Percentiles rank a stretch among this genome's conserved stretches.
These are phyloP conservation scores for Coelogynopora nodosa DNA, from an alignment of 2,888 invertebrate genomes.

Conservation along the genomic window DNA sequence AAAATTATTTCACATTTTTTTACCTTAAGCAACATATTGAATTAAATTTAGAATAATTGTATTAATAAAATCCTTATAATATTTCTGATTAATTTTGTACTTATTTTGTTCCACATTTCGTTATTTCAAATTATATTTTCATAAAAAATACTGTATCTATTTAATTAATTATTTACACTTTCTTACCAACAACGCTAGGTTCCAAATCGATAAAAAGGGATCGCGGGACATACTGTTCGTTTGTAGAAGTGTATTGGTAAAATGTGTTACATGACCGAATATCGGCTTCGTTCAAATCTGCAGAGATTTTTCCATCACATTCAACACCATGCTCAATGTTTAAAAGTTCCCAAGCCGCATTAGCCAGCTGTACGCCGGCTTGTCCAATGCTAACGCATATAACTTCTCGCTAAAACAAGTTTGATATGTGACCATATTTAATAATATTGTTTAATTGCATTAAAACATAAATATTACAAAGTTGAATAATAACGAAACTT, in stretches of 20 bases:
- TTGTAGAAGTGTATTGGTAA: not conserved
- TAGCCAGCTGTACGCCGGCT: not conserved
- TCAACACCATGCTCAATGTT: not conserved
- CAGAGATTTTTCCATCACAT: not conserved
- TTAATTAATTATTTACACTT: too few species aligned
- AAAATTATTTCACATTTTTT: too few species aligned
- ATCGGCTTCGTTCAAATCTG: not conserved
- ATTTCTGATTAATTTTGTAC: too few species aligned
- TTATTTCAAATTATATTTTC: too few species aligned
- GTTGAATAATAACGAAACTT: too few species aligned
- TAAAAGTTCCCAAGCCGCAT: not conserved
- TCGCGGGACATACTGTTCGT: slow-evolving; percentile 35
- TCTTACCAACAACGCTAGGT: slow-evolving; percentile 58
- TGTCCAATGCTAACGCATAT: not conserved
- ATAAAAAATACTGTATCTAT: too few species aligned
- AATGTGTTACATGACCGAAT: not conserved
- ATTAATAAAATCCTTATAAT: too few species aligned
- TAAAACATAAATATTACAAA: too few species aligned
- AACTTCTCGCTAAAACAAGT: not conserved
- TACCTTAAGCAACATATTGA: too few species aligned
- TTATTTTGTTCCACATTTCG: too few species aligned
- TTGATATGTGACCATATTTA: not conserved
- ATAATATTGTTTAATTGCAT: not conserved
- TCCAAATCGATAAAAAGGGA: slow-evolving; percentile 39
- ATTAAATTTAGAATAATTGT: too few species aligned